Evolutionary conservation across 2,888 invertebrate genomes (phyloP).

Genomic region (Calameuta idolon): DNA sequence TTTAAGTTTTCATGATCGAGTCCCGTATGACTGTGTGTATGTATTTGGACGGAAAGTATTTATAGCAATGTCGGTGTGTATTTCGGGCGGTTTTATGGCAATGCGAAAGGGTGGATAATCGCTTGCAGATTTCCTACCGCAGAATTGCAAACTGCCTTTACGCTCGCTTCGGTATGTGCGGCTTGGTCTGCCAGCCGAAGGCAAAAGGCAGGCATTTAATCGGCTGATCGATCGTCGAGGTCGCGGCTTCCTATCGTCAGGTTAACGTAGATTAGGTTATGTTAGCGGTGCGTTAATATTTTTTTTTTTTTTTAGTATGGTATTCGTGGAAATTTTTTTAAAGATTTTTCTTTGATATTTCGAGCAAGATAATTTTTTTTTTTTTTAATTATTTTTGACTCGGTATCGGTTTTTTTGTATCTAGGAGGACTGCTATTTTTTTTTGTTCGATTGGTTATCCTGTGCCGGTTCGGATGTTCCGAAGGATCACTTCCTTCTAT

Average conservation of each 20-base stretch:
- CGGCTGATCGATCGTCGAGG: conserved; percentile 8
- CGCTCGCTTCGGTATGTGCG: background rate
- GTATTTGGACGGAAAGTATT: background rate
- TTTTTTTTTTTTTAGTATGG: background rate
- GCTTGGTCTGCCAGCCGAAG: background rate
- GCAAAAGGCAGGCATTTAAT: conserved; percentile 7
- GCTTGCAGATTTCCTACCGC: background rate
- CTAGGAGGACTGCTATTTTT: background rate
- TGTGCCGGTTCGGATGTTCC: background rate
- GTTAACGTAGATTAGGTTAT: background rate
- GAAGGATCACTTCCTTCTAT: background rate
- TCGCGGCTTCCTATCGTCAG: background rate
- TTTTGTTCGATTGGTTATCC: background rate
- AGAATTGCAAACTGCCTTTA: background rate
- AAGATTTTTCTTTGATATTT: background rate
- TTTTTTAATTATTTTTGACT: background rate
- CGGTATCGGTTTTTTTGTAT: background rate
- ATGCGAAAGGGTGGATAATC: background rate
- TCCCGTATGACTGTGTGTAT: background rate
- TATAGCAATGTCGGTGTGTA: background rate
- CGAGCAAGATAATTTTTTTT: background rate
- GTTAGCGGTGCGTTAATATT: background rate
- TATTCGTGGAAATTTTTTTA: background rate
- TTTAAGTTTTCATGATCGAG: background rate
- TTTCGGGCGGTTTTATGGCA: background rate